phyloP scores from a whole-genome alignment of 2,113 vertebrate genomes.

The Meleagris gallopavo region DNA sequence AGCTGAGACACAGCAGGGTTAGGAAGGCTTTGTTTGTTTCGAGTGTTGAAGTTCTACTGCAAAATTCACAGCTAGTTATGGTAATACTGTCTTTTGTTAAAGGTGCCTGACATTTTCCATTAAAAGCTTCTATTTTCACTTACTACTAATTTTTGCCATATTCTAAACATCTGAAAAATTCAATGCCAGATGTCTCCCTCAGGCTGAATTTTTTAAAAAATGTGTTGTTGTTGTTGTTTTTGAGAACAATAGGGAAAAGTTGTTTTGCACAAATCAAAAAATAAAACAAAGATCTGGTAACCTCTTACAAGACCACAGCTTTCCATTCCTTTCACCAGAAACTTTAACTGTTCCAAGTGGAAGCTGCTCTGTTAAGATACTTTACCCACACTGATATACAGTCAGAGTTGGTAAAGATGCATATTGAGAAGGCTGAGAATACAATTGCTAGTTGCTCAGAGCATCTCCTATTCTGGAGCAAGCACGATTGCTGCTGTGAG shows the following conservation, averaged over 20 bases:
- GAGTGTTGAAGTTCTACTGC: not conserved
- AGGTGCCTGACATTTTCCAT: slow-evolving; percentile 6
- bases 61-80: not conserved
- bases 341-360: not conserved
- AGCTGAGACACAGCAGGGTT: not conserved
- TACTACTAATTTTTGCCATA: slow-evolving; percentile 2
- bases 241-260: slow-evolving; percentile 47
- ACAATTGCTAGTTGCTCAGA: not conserved
- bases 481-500: not conserved
- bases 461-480: not conserved
- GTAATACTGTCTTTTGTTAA: not conserved
- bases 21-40: not conserved
- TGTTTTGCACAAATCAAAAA: not conserved
- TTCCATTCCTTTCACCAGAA: not conserved
- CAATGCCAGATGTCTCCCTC: slow-evolving; percentile 5
- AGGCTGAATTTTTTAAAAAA: not conserved
- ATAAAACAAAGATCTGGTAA: not conserved
- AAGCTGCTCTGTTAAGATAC: not conserved
- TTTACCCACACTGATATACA: not conserved
- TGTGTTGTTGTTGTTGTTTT: not conserved
- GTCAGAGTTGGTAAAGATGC: not conserved
- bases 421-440: not conserved
- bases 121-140: slow-evolving; percentile 31
- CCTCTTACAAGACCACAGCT: not conserved
- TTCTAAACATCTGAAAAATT: not conserved